A percentile compares a stretch with the other conserved stretches of the same genome.
These are phyloP conservation scores for Lytechinus variegatus DNA, from an alignment of 35 echinoderm and acorn worm genomes.

Conservation along the genomic window DNA sequence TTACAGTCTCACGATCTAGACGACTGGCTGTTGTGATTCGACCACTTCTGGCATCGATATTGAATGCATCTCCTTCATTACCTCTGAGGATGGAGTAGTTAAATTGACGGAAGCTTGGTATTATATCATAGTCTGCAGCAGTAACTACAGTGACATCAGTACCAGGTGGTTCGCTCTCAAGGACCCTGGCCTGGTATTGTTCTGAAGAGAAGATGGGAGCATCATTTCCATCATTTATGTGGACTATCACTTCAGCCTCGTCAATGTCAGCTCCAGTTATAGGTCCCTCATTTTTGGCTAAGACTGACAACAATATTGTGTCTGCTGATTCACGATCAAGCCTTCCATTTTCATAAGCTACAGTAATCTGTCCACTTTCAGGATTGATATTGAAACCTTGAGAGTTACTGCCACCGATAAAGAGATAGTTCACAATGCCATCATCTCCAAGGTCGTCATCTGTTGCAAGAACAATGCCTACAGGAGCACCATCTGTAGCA, in stretches of 20 bases:
- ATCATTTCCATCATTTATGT: slow-evolving; percentile 92
- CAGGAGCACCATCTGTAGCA: slow-evolving; percentile 74
- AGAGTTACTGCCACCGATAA: slow-evolving; percentile 86
- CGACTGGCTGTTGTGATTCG: slow-evolving; percentile 57
- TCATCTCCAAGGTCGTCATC: slow-evolving; percentile 87
- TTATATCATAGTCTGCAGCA: slow-evolving; percentile 81
- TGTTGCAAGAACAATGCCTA: slow-evolving; percentile 73
- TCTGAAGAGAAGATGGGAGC: slow-evolving; percentile 82
- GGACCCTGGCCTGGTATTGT: slow-evolving; percentile 72
- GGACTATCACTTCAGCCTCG: slow-evolving; percentile 75
- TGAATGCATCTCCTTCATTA: slow-evolving; percentile 71
- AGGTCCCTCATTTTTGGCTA: slow-evolving; percentile 87
- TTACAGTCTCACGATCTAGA: slow-evolving; percentile 84
- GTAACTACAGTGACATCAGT: slow-evolving; percentile 82
- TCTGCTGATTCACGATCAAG: slow-evolving; percentile 79
- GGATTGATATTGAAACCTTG: slow-evolving; percentile 83
- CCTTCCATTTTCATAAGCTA: slow-evolving; percentile 75
- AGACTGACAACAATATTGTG: slow-evolving; percentile 62
- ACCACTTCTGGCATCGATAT: slow-evolving; percentile 72
- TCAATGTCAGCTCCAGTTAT: slow-evolving; percentile 79
- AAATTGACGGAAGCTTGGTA: slow-evolving; percentile 77
- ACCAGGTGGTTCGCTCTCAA: slow-evolving; percentile 67
- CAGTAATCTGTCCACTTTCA: slow-evolving; percentile 74
- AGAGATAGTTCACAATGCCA: slow-evolving; percentile 79
- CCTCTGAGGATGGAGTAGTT: slow-evolving; percentile 78